Percentiles rank a stretch among this genome's conserved stretches.
These are phyloP conservation scores for Cosmopolites sordidus DNA, from an alignment of 2,888 invertebrate genomes.

Conservation along the genomic window DNA sequence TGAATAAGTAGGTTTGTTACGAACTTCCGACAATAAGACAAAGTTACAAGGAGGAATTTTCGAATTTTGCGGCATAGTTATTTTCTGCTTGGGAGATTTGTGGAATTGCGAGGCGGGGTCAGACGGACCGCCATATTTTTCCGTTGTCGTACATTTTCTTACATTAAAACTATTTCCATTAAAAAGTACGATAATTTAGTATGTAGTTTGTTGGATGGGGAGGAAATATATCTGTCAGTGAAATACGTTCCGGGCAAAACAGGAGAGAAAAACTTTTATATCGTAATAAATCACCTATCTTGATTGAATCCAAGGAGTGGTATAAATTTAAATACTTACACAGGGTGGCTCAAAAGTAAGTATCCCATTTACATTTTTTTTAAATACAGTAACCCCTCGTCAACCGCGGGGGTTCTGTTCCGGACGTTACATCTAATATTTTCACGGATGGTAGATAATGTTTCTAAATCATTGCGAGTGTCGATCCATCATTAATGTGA, in stretches of 20 bases:
- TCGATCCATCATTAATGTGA: no score
- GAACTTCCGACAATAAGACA: constrained; percentile 24
- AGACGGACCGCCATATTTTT: constrained; percentile 19
- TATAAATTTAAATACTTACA: no score
- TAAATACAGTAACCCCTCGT: no score
- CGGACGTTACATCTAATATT: no score
- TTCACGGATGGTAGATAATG: no score
- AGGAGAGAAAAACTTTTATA: not conserved
- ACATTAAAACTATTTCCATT: constrained; percentile 14
- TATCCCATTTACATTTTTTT: no score
- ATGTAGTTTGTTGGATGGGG: not conserved
- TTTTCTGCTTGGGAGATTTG: constrained; percentile 25
- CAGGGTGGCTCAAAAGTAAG: no score
- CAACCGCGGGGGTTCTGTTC: no score
- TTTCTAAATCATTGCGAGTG: no score
- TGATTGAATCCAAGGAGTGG: no score
- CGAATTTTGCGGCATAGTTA: constrained; percentile 23
- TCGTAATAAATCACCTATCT: no score
- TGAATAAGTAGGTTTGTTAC: constrained; percentile 28
- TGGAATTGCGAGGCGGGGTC: constrained; percentile 18
- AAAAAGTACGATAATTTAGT: constrained; percentile 5
- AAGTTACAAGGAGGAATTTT: constrained; percentile 25
- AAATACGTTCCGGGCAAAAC: not conserved
- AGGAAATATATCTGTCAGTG: not conserved
- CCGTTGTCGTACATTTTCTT: constrained; percentile 17